phyloP scores from a whole-genome alignment of 1,140 invertebrate genomes.

The Leptinotarsa lineolata region DNA sequence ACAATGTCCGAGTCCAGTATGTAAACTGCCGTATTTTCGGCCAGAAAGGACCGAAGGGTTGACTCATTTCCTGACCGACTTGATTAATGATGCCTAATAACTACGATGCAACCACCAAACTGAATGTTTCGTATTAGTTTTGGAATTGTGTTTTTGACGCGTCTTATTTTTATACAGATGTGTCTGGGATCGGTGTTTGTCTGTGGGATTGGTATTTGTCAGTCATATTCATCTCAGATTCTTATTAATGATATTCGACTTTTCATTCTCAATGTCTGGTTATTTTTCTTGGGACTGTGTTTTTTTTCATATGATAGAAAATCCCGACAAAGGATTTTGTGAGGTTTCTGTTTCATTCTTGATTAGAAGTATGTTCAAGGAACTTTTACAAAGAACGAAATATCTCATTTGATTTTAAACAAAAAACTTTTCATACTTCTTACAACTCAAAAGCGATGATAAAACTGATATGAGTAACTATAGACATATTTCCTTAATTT shows the following conservation, averaged over 20 bases:
- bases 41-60: conserved; percentile 53
- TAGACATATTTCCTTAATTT: no score
- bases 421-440: no score
- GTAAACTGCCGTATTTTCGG: conserved; percentile 52
- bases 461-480: no score
- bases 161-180: conserved; percentile 38
- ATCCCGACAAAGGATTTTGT: no score
- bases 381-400: no score
- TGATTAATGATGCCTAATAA: conserved; percentile 58
- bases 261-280: neutral
- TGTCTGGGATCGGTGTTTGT: conserved; percentile 14
- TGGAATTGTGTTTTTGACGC: conserved; percentile 47
- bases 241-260: conserved; percentile 22
- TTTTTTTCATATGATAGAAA: no score
- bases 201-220: conserved; percentile 14
- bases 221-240: conserved; percentile 25
- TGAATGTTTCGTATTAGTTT: conserved; percentile 46
- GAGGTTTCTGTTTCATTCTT: no score
- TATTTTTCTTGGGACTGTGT: no score
- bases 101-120: conserved; percentile 45
- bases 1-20: conserved; percentile 50
- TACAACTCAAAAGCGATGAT: no score
- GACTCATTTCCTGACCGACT: conserved; percentile 57
- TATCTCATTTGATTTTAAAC: no score
- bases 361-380: no score